Evolutionary conservation across 2,797 vertebrate genomes (phyloP).

Genomic region (Oreochromis grahami): DNA sequence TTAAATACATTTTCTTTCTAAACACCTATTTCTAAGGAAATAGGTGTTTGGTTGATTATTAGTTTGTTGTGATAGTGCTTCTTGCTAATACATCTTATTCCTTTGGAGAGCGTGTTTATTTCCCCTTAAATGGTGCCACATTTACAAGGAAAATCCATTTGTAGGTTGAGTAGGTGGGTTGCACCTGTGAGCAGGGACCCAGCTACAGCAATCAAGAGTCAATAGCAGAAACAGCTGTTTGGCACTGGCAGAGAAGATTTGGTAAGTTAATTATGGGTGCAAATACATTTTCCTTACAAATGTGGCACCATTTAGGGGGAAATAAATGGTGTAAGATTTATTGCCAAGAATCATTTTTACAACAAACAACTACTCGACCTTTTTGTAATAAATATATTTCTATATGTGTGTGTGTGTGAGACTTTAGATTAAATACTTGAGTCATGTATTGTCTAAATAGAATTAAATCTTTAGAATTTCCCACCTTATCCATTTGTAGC

Average conservation of each 20-base stretch:
- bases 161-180: neutral
- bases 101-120: neutral
- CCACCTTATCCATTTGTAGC: slow-evolving; percentile 85
- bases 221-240: neutral
- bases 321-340: neutral
- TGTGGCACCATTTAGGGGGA: neutral
- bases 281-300: neutral
- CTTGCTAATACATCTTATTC: neutral
- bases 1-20: neutral
- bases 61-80: neutral
- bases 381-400: neutral
- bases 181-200: neutral
- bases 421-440: neutral
- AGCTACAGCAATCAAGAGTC: neutral
- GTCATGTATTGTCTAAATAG: neutral
- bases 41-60: neutral
- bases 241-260: neutral
- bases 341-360: neutral
- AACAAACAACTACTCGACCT: neutral
- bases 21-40: neutral
- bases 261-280: neutral
- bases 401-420: neutral
- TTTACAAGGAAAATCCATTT: neutral
- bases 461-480: neutral
- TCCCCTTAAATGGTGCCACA: neutral